Base-by-base conservation (phyloP, 2,797 vertebrate species). In the Poecilia gillii region DNA sequence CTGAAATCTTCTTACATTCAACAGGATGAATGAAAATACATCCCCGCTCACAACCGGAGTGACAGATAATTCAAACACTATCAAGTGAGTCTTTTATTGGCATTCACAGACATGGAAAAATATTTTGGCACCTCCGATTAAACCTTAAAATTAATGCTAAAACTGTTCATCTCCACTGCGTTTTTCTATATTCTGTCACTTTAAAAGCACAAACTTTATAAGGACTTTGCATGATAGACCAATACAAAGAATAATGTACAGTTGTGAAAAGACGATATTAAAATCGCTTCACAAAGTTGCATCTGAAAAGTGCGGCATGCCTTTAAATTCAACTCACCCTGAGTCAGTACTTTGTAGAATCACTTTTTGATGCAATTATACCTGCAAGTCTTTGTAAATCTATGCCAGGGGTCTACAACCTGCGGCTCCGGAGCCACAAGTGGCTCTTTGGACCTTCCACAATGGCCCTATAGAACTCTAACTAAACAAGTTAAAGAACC, bases 11-110 rank as follows among this genome's bases (percentile, higher is more conserved):
- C 78, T 76, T 88, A 33, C 75, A 6, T 57, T 64, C 53, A 31
- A 75, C 78, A 95, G 94, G 81, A 14, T 81, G 20, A 49, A 31
- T 57, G 86, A 87, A 70, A 90, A 77, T 43, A 66, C 66, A 9
- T 73, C 81, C 46, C 79, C 83, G 41, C 78, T 77, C 73, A 78
- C 51, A 28, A 88, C 85, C 7, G 57, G 79, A 33, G 18, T 66
- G 4, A 59, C 55, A 39, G 77, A 94, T 73, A 81, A 84, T 64
- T 81, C 78, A 31, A 11, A 74, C 7, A 47, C 57, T 68, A 82
- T 78, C 47, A 89, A 80, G 91, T 94, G 46, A 92, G 88, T 88
- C 71, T 79, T 74, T 14, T 78, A 51, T 18, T 13, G 57, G 25
- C 1, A 18, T 33, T 36, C 4, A 64, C 14, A 64, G 31, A 64